phyloP scores from a whole-genome alignment of 2,888 invertebrate genomes.

The Parnassius orleans region DNA sequence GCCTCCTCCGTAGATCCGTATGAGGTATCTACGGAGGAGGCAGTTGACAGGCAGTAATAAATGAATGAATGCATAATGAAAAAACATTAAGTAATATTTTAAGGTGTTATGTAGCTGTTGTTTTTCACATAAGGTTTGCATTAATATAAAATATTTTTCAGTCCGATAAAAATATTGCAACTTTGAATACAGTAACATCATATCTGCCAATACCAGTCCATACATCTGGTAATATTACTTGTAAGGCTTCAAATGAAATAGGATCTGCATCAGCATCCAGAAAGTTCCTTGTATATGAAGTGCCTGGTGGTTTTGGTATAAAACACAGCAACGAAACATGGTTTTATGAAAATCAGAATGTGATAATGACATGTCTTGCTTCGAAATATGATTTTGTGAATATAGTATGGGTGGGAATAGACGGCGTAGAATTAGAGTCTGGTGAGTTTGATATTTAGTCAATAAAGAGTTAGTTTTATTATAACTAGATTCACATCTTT shows the following conservation, averaged over 20 bases:
- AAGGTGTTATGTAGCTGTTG: not conserved
- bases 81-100: not conserved
- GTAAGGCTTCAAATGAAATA: constrained; percentile 44
- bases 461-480: not conserved
- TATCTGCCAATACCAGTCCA: constrained; percentile 41
- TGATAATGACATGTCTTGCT: constrained; percentile 54
- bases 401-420: constrained; percentile 52
- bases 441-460: constrained; percentile 38
- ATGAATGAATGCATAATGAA: too few relatives aligned
- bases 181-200: constrained; percentile 46
- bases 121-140: not conserved
- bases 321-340: constrained; percentile 41
- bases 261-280: constrained; percentile 27
- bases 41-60: too few relatives aligned
- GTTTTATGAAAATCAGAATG: constrained; percentile 50
- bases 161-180: constrained; percentile 32
- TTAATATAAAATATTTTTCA: constrained; percentile 31
- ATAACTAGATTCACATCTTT: not conserved
- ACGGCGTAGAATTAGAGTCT: constrained; percentile 34
- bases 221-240: constrained; percentile 51
- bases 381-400: constrained; percentile 54
- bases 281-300: constrained; percentile 54
- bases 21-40: too few relatives aligned
- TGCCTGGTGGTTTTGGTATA: constrained; percentile 59
- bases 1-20: too few relatives aligned